Percentiles rank a stretch among this genome's conserved stretches.
Conservation (phyloP, 2,797 vertebrate genomes). For the Rhabdophis nuchalis region DNA sequence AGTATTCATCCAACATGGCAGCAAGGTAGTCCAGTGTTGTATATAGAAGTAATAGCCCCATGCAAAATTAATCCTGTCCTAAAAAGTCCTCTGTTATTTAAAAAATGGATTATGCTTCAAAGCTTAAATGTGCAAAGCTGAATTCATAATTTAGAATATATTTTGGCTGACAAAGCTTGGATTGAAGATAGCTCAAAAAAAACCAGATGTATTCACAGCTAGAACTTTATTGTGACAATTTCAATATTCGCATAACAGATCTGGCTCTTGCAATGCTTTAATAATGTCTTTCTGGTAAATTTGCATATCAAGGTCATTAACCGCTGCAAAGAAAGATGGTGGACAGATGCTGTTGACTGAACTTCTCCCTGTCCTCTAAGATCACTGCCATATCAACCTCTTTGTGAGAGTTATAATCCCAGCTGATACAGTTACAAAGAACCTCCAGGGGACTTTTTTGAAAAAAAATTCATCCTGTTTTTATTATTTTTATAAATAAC, state of each 20-base stretch:
- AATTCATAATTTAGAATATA: slow-evolving; percentile 15
- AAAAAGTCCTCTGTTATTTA: slow-evolving; percentile 2
- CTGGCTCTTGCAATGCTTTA: slow-evolving; percentile 31
- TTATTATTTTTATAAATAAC: neutral
- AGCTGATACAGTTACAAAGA: slow-evolving; percentile 44
- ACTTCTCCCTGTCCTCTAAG: slow-evolving; percentile 25
- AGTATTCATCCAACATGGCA: neutral
- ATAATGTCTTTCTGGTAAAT: slow-evolving; percentile 47
- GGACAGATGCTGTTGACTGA: slow-evolving; percentile 43
- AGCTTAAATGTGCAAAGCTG: neutral
- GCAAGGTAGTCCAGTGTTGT: neutral
- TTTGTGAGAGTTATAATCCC: slow-evolving; percentile 38
- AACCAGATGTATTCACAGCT: slow-evolving; percentile 14
- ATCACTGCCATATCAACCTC: slow-evolving; percentile 28
- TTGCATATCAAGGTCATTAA: slow-evolving; percentile 49
- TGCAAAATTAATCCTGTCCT: slow-evolving; percentile 18
- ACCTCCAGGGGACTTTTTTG: neutral
- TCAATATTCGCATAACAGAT: slow-evolving; percentile 33
- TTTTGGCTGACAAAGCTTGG: neutral
- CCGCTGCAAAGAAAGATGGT: slow-evolving; percentile 36
- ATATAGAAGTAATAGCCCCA: neutral
- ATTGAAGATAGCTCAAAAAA: slow-evolving; percentile 5
- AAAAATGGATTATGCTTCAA: slow-evolving; percentile 10
- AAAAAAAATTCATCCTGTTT: too few relatives aligned
- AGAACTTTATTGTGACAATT: slow-evolving; percentile 22